phyloP scores from a whole-genome alignment of 2,113 vertebrate species.

The Perca fluviatilis region DNA sequence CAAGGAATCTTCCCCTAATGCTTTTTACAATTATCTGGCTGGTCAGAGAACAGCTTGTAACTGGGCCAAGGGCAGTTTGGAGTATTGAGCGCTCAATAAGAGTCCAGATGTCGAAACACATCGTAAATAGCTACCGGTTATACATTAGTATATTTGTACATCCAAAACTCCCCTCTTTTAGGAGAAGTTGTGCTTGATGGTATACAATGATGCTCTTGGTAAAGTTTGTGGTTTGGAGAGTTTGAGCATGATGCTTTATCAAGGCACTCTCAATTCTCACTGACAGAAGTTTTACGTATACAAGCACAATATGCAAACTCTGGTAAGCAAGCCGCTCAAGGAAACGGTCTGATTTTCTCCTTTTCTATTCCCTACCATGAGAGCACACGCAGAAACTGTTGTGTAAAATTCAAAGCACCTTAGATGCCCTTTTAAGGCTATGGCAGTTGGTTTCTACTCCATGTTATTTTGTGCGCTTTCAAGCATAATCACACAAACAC shows the following conservation, averaged over 20 bases:
- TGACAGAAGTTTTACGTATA: neutral
- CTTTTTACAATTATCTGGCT: slow-evolving; percentile 54
- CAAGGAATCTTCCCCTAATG: slow-evolving; percentile 35
- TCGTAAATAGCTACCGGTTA: neutral
- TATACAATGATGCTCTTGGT: neutral
- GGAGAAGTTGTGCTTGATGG: neutral
- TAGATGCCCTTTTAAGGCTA: neutral
- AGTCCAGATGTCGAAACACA: neutral
- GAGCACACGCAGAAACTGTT: neutral
- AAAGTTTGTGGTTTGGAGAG: neutral
- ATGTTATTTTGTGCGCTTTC: neutral
- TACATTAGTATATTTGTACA: neutral
- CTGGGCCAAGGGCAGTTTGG: slow-evolving; percentile 48
- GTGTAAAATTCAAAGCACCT: neutral
- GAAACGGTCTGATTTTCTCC: neutral
- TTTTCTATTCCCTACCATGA: neutral
- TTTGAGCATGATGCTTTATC: neutral
- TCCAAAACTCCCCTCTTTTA: neutral
- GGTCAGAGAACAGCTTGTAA: slow-evolving; percentile 53
- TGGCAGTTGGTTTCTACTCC: neutral
- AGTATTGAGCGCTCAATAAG: slow-evolving; percentile 18
- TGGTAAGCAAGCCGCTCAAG: neutral
- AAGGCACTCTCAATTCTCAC: neutral
- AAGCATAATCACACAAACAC: neutral
- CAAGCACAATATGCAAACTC: neutral